Percentiles rank a stretch among this genome's conserved stretches.
Conservation (phyloP, 2,888 invertebrate species). For the Drosophila lacicola region DNA sequence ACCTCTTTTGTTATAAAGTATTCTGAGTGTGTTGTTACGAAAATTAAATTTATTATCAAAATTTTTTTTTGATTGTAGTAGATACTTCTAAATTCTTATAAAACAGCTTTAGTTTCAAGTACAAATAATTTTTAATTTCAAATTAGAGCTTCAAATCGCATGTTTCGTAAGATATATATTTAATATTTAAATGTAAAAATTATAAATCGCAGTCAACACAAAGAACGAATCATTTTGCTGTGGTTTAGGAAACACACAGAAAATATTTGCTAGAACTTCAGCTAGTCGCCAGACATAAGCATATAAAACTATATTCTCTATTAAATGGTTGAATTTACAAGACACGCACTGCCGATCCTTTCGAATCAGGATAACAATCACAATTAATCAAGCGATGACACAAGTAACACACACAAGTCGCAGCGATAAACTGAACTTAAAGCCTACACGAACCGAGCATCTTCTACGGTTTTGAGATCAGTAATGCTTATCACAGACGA, state of each 20-base stretch:
- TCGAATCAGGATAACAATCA: conserved; percentile 13
- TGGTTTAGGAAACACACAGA: neutral
- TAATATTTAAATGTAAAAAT: too few species aligned
- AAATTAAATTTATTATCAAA: neutral
- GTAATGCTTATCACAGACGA: conserved; percentile 47
- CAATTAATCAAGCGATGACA: conserved; percentile 6
- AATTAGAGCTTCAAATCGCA: too few species aligned
- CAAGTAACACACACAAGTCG: conserved; percentile 35
- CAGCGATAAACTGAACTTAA: conserved; percentile 49
- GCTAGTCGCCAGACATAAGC: too few species aligned
- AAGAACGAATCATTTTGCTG: neutral
- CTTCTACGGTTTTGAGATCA: conserved; percentile 32
- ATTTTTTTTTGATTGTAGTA: neutral
- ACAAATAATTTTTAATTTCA: too few species aligned
- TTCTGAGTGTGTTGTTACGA: neutral
- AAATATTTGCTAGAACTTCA: too few species aligned
- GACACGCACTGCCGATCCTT: conserved; percentile 12
- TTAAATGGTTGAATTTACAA: neutral
- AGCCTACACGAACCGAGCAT: conserved; percentile 23
- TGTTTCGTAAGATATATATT: too few species aligned
- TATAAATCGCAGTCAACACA: neutral
- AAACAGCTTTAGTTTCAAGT: too few species aligned
- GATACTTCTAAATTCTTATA: neutral
- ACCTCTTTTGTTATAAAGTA: conserved; percentile 6
- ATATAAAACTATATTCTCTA: neutral